Conservation (phyloP, 2,113 vertebrate genomes). For the Stictonetta naevosa region DNA sequence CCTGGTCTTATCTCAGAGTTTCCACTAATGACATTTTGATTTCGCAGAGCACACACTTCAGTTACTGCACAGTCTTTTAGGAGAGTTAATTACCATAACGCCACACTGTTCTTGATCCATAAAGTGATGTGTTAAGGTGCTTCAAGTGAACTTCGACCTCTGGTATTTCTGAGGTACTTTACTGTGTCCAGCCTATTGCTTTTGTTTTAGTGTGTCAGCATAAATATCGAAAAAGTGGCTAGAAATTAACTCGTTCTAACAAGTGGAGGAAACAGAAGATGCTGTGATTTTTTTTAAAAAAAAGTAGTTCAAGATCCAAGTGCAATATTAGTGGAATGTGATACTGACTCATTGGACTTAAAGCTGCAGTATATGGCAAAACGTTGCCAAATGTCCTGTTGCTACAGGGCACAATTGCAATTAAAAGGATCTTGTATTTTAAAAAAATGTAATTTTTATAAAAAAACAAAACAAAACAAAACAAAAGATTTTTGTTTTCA, state of each 20-base stretch:
- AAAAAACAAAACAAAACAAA: conserved; percentile 66
- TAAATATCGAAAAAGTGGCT: conserved; percentile 81
- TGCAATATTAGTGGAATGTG: conserved; percentile 88
- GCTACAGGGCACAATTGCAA: conserved; percentile 78
- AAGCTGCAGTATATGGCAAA: conserved; percentile 81
- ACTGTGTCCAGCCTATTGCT: conserved; percentile 80
- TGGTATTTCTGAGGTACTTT: conserved; percentile 76
- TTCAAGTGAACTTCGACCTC: conserved; percentile 80
- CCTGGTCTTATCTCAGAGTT: conserved; percentile 77
- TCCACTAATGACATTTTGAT: conserved; percentile 83
- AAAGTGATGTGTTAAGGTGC: conserved; percentile 80
- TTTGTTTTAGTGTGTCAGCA: conserved; percentile 81
- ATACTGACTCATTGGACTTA: conserved; percentile 82
- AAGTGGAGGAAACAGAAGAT: conserved; percentile 80
- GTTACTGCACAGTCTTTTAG: conserved; percentile 77
- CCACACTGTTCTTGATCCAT: conserved; percentile 80
- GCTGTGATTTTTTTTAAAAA: conserved; percentile 66
- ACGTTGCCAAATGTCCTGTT: conserved; percentile 82
- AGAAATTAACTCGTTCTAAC: conserved; percentile 78
- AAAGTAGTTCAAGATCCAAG: conserved; percentile 79
- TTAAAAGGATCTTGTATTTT: conserved; percentile 87
- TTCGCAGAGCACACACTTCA: conserved; percentile 79
- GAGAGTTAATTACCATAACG: conserved; percentile 78
- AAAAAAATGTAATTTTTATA: conserved; percentile 88
- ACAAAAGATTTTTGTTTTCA: conserved; percentile 81